phyloP scores from a whole-genome alignment of 2,888 invertebrate species.

The Ochropleura plecta region DNA sequence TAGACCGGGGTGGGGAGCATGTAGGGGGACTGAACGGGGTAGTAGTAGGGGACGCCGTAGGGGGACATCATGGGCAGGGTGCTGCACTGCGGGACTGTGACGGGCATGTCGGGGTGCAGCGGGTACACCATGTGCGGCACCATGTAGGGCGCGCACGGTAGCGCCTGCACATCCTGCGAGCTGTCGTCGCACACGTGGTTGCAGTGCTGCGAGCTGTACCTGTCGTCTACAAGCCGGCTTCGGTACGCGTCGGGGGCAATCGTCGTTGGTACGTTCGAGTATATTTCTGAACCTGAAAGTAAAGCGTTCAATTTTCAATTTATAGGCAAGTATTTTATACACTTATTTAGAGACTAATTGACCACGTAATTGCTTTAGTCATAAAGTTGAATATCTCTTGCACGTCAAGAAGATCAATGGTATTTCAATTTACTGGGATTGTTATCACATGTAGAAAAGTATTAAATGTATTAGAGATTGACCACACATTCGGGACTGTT shows the following conservation, averaged over 20 bases:
- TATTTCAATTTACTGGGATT: neutral
- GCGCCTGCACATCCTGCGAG: slow-evolving; percentile 74
- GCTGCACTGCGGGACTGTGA: slow-evolving; percentile 73
- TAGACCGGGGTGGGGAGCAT: slow-evolving; percentile 87
- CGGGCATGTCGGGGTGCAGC: slow-evolving; percentile 73
- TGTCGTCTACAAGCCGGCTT: slow-evolving; percentile 69
- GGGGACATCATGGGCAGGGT: slow-evolving; percentile 82
- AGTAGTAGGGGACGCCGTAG: slow-evolving; percentile 86
- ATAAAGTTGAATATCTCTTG: neutral
- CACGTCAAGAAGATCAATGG: neutral
- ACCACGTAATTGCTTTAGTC: neutral
- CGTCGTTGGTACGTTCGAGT: slow-evolving; percentile 82
- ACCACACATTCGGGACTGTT: neutral
- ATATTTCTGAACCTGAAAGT: slow-evolving; percentile 81
- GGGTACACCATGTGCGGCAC: slow-evolving; percentile 77
- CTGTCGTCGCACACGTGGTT: slow-evolving; percentile 72
- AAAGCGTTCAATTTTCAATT: neutral
- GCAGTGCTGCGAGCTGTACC: slow-evolving; percentile 72
- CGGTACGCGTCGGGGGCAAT: slow-evolving; percentile 71
- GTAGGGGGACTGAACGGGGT: slow-evolving; percentile 86
- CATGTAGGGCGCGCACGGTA: slow-evolving; percentile 69
- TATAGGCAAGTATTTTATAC: neutral
- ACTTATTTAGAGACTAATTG: neutral
- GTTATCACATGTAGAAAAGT: neutral
- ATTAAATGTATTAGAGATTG: neutral